These are phyloP conservation scores for Oryzias dopingdopingensis DNA, from an alignment of 2,797 vertebrate genomes.

Conservation along the genomic window DNA sequence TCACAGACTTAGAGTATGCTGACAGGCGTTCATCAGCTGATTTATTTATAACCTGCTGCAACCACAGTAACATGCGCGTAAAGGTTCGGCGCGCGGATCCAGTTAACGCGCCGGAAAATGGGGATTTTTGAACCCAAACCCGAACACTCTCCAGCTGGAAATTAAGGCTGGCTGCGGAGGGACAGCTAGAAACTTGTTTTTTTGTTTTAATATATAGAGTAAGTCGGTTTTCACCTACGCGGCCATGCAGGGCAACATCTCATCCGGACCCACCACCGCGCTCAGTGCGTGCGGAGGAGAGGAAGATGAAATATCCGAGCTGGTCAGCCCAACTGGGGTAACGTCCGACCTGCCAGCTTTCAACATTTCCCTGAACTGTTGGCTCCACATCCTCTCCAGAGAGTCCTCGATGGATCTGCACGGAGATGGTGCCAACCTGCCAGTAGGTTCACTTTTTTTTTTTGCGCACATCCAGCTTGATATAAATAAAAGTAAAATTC, in stretches of 20 bases:
- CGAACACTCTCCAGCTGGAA: conserved; percentile 4
- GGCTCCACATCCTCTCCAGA: conserved; percentile 76
- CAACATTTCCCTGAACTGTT: conserved; percentile 77
- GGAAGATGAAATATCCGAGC: conserved; percentile 60
- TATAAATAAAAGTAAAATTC: background rate
- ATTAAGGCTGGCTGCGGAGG: conserved; percentile 1
- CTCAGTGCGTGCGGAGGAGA: conserved; percentile 61
- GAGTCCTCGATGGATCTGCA: conserved; percentile 71
- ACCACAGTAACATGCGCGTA: background rate
- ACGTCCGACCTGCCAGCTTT: conserved; percentile 39
- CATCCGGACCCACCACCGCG: conserved; percentile 19
- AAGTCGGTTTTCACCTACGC: background rate
- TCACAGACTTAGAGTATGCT: background rate
- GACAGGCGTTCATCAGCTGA: background rate
- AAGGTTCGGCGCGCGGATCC: background rate
- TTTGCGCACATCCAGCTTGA: background rate
- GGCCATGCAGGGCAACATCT: conserved; percentile 69
- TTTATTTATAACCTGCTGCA: background rate
- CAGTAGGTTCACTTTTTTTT: conserved; percentile 43
- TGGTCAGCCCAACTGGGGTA: conserved; percentile 48
- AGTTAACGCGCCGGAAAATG: conserved; percentile 19
- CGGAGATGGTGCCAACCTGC: conserved; percentile 71
- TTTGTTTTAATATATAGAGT: background rate
- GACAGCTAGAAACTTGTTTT: conserved; percentile 1
- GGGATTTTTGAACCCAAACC: conserved; percentile 1